Evolutionary conservation across 1,140 invertebrate genomes (phyloP).

Genomic region (Drosophila sulfurigaster): DNA sequence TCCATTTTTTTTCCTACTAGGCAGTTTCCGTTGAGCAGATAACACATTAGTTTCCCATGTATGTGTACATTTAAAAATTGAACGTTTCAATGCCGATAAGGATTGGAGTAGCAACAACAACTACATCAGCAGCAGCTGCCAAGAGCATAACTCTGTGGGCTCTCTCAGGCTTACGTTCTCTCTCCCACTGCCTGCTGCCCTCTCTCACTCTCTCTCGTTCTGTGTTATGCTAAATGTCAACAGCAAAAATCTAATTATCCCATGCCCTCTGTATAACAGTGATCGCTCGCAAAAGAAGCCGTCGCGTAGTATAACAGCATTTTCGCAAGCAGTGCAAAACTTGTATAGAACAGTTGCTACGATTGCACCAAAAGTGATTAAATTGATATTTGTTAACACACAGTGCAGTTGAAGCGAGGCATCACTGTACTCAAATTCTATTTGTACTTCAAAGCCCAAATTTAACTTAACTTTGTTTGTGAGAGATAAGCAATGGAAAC

Average conservation of each 20-base stretch:
- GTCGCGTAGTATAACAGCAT: neutral
- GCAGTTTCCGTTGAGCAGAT: conserved; percentile 44
- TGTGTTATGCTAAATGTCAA: conserved; percentile 1
- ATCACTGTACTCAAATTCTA: conserved; percentile 2
- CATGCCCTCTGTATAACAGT: conserved; percentile 10
- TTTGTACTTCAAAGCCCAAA: conserved; percentile 9
- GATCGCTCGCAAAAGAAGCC: neutral
- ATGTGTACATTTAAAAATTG: conserved; percentile 17
- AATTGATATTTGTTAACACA: neutral
- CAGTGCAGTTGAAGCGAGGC: neutral
- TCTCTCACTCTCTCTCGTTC: neutral
- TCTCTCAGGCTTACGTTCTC: neutral
- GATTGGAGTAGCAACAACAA: neutral
- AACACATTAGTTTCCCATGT: conserved; percentile 19
- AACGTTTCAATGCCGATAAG: conserved; percentile 14
- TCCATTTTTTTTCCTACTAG: conserved; percentile 15
- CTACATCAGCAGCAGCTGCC: no score
- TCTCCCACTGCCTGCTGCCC: neutral
- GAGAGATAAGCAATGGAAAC: conserved; percentile 25
- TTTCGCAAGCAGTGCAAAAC: neutral
- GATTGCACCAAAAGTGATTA: neutral
- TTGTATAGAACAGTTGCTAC: neutral
- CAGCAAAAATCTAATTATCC: conserved; percentile 7
- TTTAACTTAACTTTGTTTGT: conserved; percentile 14
- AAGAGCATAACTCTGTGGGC: neutral